Percentiles rank a stretch among this genome's conserved stretches.
These are phyloP conservation scores for Frankliniella intonsa DNA, from an alignment of 2,888 invertebrate species.

Conservation along the genomic window DNA sequence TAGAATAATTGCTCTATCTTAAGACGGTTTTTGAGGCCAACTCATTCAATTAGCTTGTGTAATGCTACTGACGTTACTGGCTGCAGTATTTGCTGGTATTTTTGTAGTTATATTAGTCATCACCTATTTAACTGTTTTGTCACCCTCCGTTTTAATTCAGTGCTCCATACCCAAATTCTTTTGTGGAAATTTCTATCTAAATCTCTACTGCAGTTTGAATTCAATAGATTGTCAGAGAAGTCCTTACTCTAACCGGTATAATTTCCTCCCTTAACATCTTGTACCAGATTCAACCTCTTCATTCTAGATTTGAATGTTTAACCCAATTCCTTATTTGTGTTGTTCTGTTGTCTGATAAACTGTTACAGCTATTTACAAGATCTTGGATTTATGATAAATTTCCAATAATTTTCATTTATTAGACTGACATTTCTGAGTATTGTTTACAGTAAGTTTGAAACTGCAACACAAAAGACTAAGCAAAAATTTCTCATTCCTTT, in stretches of 20 bases:
- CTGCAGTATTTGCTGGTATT: neutral
- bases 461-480: constrained; percentile 12
- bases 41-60: neutral
- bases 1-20: neutral
- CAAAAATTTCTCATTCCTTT: constrained; percentile 10
- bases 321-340: too few species aligned
- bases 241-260: too few species aligned
- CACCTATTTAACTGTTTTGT: neutral
- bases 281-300: too few species aligned
- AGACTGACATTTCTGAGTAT: neutral
- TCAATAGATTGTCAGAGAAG: neutral
- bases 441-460: neutral
- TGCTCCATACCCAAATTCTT: neutral
- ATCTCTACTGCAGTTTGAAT: neutral
- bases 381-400: neutral
- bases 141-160: neutral
- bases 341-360: too few species aligned
- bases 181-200: neutral
- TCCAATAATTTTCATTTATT: neutral
- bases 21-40: neutral
- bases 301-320: too few species aligned
- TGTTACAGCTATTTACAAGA: neutral
- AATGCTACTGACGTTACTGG: neutral
- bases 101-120: neutral
- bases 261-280: too few species aligned